Conservation (phyloP, 2,797 vertebrate genomes). For the Pipistrellus kuhlii region DNA sequence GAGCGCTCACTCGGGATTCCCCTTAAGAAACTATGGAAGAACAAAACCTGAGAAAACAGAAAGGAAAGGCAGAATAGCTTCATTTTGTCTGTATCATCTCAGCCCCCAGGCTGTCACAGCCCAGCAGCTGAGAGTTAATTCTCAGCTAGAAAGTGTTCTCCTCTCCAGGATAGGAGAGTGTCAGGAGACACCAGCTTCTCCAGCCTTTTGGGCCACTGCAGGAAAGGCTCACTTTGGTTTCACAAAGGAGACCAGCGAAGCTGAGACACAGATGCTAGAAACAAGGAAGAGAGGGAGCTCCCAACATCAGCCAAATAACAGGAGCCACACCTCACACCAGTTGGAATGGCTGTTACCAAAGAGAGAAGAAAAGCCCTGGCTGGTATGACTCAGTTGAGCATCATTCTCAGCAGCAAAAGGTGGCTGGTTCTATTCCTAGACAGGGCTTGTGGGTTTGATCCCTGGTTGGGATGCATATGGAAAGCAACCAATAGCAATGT, state of each 20-base stretch:
- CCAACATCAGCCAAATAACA: background rate
- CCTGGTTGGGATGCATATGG: background rate
- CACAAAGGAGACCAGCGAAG: background rate
- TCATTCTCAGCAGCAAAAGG: background rate
- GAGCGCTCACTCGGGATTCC: background rate
- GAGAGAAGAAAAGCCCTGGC: background rate
- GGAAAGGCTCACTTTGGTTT: background rate
- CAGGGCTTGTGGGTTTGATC: background rate
- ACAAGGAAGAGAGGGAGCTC: background rate
- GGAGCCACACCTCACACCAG: background rate
- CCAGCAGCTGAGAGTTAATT: background rate
- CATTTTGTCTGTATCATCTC: background rate
- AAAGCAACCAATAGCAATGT: background rate
- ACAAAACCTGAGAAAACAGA: background rate
- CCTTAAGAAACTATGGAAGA: background rate
- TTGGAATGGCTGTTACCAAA: background rate
- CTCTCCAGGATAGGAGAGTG: background rate
- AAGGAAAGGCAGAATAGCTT: background rate
- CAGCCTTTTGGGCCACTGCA: background rate
- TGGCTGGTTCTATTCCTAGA: background rate
- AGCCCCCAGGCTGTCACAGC: background rate
- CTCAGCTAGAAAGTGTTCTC: background rate
- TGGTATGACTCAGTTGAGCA: background rate
- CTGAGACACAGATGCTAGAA: background rate
- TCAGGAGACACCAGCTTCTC: background rate